A percentile compares a stretch with the other conserved stretches of the same genome.
Evolutionary conservation across 2,888 invertebrate genomes (phyloP).

Genomic region (Amphipyra berbera): DNA sequence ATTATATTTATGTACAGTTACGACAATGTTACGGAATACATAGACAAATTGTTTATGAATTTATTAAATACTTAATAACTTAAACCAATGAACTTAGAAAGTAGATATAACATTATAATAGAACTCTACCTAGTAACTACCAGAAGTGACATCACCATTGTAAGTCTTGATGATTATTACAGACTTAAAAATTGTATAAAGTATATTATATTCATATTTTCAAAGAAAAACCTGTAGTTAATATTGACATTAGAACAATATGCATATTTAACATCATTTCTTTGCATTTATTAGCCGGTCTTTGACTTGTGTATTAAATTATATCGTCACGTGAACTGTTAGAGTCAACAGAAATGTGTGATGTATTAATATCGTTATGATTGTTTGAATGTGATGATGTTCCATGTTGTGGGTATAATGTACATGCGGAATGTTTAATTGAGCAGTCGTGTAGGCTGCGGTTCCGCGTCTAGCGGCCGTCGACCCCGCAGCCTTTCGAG

Average conservation of each 20-base stretch:
- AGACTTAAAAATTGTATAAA: not conserved
- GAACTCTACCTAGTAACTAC: no score
- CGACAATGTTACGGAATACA: slow-evolving; percentile 35
- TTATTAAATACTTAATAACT: slow-evolving; percentile 7
- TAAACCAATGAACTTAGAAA: slow-evolving; percentile 4
- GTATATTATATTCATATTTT: not conserved
- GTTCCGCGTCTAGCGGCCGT: slow-evolving; percentile 88
- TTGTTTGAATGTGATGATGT: slow-evolving; percentile 54
- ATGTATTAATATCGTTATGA: slow-evolving; percentile 39
- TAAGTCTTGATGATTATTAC: slow-evolving; percentile 20
- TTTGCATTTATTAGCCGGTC: slow-evolving; percentile 42
- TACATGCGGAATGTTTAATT: slow-evolving; percentile 85
- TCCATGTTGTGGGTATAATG: slow-evolving; percentile 65
- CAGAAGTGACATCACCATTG: slow-evolving; percentile 24
- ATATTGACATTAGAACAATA: slow-evolving; percentile 9
- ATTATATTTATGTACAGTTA: slow-evolving; percentile 49
- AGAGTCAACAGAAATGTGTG: slow-evolving; percentile 28
- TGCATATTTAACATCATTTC: slow-evolving; percentile 14
- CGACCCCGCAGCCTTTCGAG: slow-evolving; percentile 86
- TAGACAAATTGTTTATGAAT: slow-evolving; percentile 29
- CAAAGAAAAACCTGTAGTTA: not conserved
- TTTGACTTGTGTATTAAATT: slow-evolving; percentile 31
- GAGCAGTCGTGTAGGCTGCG: slow-evolving; percentile 84
- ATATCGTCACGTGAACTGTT: slow-evolving; percentile 22
- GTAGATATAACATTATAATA: not conserved